Conservation (phyloP, 2,797 vertebrate species). For the Vespertilio murinus region DNA sequence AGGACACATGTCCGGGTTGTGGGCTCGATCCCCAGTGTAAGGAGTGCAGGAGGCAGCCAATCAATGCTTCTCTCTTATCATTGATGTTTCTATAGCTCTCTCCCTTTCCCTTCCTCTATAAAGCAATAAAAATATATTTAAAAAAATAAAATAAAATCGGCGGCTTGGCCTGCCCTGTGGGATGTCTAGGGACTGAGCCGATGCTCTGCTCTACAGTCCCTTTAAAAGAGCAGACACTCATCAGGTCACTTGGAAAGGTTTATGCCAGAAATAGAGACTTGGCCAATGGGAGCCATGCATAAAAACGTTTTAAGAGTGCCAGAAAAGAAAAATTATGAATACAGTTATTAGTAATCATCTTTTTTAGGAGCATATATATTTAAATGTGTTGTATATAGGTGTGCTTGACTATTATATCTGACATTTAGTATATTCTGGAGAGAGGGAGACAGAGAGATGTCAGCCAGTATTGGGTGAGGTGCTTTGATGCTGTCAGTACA, state of each 20-base stretch:
- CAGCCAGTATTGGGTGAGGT: neutral
- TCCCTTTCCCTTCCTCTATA: too few relatives aligned
- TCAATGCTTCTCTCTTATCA: too few relatives aligned
- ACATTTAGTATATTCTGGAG: neutral
- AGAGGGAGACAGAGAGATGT: neutral
- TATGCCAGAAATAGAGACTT: neutral
- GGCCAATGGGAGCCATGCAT: neutral
- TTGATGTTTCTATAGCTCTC: too few relatives aligned
- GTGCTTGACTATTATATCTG: neutral
- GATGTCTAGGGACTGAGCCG: neutral
- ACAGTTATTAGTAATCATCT: neutral
- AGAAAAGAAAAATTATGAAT: constrained; percentile 19
- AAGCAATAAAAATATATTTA: too few relatives aligned
- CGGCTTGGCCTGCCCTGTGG: neutral
- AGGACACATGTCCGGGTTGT: too few relatives aligned
- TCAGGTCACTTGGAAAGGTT: neutral
- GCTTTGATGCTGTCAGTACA: neutral
- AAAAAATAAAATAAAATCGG: too few relatives aligned
- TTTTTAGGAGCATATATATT: neutral
- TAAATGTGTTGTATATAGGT: neutral
- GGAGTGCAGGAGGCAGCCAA: too few relatives aligned
- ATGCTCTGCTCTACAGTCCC: neutral
- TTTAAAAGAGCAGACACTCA: neutral
- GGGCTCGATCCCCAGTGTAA: too few relatives aligned
- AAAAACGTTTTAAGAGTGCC: constrained; percentile 21